phyloP scores from a whole-genome alignment of 2,888 invertebrate species.

The Anodontia alba region DNA sequence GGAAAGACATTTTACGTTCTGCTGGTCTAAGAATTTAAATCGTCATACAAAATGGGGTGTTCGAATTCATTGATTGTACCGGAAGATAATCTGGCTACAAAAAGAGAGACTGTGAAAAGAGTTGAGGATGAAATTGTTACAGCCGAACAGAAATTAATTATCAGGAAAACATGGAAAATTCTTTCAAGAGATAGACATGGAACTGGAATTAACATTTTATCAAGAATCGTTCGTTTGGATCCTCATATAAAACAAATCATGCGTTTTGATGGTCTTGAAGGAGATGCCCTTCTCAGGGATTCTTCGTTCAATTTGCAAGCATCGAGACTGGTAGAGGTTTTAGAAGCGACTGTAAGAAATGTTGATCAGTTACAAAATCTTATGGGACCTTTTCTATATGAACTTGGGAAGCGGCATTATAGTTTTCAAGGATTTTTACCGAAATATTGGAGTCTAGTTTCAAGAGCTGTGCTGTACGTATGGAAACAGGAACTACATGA shows the following conservation, averaged over 20 bases:
- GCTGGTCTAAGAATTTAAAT: no score
- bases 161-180: neutral
- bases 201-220: neutral
- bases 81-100: no score
- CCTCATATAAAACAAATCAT: neutral
- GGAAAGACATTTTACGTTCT: no score
- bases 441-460: conserved; percentile 72
- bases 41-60: no score
- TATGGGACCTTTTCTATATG: conserved; percentile 68
- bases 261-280: neutral
- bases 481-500: conserved; percentile 67
- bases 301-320: conserved; percentile 63
- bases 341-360: conserved; percentile 76
- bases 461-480: conserved; percentile 68
- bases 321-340: conserved; percentile 79
- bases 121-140: neutral
- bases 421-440: conserved; percentile 73
- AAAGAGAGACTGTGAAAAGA: no score
- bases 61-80: no score
- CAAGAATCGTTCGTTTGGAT: neutral
- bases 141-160: neutral
- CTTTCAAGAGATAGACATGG: neutral
- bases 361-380: conserved; percentile 67
- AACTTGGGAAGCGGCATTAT: conserved; percentile 73
- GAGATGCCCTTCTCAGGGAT: neutral